Base-by-base conservation (phyloP, 2,113 vertebrate genomes). In the Oceanodroma tethys region DNA sequence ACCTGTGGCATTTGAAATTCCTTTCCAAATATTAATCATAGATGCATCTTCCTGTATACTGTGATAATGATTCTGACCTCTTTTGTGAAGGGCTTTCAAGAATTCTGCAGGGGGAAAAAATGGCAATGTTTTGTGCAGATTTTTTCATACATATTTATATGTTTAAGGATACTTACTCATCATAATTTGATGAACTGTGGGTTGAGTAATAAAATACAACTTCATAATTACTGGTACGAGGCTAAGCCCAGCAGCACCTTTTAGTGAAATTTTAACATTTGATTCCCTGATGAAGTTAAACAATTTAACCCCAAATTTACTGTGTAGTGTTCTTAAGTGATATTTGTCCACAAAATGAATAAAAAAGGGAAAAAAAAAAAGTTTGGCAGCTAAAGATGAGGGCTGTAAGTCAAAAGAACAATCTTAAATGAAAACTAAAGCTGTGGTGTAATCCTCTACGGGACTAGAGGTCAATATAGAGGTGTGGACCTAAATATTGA, bases 141-240 rank as follows among this genome's bases (percentile, higher is more conserved):
- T 72, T 65, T 96, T 93, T 58, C 0, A 2, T 38, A 25, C 10
- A 2, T 43, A n/a, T 59, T 42, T 71, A 4, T 34, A 18, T 81
- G 34, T 78, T 75, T 73, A 63, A 84, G 32, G 73, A 93, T 91
- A 95, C 71, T 72, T 97, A 93, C 81, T 88, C 92, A 74, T 66
- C 56, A 56, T 82, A 82, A 96, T 94, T 95, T 80, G 76, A 86
- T 92, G 91, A 91, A 94, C 80, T 94, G n/a, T 86, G 66, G 60
- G 76, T 88, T 86, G 65, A 53, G 53, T 94, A 94, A 79, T 97
- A 95, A 97, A 97, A 84, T 93, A 72, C n/a, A 85, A 67, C 22
- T 45, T 88, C 67, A 53, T 89, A 62, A 50, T 86, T 88, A 70
- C 86, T 91, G 89, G 48, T 76, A 86, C 89, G 63, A 97, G 89